phyloP scores from a whole-genome alignment of 2,888 invertebrate species.

The Ophion slaviceki region DNA sequence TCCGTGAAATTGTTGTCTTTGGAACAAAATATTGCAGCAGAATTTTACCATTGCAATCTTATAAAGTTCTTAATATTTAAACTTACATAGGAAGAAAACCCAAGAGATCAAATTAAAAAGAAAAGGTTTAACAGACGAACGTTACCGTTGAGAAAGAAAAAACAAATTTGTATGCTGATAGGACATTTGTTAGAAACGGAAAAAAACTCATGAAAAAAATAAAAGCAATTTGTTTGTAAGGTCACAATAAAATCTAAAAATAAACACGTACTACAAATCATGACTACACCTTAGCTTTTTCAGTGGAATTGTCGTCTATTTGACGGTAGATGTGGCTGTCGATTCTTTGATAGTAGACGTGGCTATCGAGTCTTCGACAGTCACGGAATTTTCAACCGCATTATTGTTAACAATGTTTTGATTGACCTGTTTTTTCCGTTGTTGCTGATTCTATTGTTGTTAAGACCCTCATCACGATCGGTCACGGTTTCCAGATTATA shows the following conservation, averaged over 20 bases:
- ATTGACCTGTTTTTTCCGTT: conserved; percentile 44
- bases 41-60: conserved; percentile 17
- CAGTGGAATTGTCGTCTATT: conserved; percentile 4
- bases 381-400: conserved; percentile 33
- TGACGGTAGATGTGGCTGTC: conserved; percentile 5
- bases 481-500: conserved; percentile 33
- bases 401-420: conserved; percentile 38
- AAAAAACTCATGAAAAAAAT: conserved; percentile 25
- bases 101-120: conserved; percentile 19
- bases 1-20: conserved; percentile 19
- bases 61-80: conserved; percentile 12
- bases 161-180: conserved; percentile 3
- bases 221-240: neutral
- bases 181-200: conserved; percentile 27
- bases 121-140: conserved; percentile 20
- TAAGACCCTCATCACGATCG: conserved; percentile 25
- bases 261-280: conserved; percentile 4
- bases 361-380: conserved; percentile 30
- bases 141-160: too few species aligned
- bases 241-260: too few species aligned
- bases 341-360: conserved; percentile 32
- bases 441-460: conserved; percentile 27
- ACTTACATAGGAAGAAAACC: conserved; percentile 22
- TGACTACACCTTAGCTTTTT: conserved; percentile 11
- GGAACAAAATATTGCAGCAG: conserved; percentile 13